These are phyloP conservation scores for Phrynocephalus versicolor DNA, from an alignment of 2,113 vertebrate species.

Conservation along the genomic window DNA sequence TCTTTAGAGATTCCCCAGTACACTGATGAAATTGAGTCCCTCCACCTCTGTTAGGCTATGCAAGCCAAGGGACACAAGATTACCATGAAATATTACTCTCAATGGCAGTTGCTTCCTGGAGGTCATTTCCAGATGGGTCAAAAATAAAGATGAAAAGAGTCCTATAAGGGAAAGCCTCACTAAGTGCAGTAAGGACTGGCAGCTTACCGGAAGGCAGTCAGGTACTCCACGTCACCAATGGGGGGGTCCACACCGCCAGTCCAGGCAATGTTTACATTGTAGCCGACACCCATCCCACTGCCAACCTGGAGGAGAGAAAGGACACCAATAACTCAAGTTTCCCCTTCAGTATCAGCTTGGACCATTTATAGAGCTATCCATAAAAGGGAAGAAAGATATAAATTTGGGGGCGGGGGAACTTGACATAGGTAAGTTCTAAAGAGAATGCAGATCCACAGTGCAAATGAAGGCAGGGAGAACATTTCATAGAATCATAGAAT, in stretches of 20 bases:
- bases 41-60: background rate
- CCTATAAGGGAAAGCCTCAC: background rate
- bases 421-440: background rate
- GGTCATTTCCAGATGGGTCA: too few relatives aligned
- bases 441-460: background rate
- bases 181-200: background rate
- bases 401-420: background rate
- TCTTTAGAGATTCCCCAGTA: background rate
- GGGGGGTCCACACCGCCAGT: slow-evolving; percentile 87
- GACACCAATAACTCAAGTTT: background rate
- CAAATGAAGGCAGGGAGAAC: background rate
- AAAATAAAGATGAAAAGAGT: too few relatives aligned
- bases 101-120: background rate
- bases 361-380: background rate
- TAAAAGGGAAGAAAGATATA: background rate
- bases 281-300: slow-evolving; percentile 82
- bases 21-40: background rate
- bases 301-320: slow-evolving; percentile 76
- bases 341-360: background rate
- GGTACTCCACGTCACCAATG: slow-evolving; percentile 87
- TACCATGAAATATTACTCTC: background rate
- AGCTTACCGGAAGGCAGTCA: slow-evolving; percentile 84
- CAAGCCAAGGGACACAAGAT: background rate
- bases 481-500: too few relatives aligned
- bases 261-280: slow-evolving; percentile 89